Base-by-base conservation (phyloP, 2,113 vertebrate genomes). In the Eptesicus fuscus region DNA sequence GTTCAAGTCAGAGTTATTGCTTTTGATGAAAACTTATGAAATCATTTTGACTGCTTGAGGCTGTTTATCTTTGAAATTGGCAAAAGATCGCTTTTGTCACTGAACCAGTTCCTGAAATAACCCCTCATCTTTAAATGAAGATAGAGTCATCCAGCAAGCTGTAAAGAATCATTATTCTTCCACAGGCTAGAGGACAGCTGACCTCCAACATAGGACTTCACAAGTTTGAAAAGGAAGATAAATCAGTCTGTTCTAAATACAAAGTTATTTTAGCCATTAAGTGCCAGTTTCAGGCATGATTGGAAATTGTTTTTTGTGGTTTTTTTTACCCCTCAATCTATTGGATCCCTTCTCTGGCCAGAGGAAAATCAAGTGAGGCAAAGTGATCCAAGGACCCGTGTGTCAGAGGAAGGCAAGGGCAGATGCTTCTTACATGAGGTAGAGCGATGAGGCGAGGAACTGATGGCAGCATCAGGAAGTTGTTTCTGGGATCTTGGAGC, bases 1-100 rank as follows among this genome's bases (percentile, higher is more conserved):
- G 13, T 70, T 59, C 51, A 73, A 70, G 71, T 70, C 59, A 86
- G 37, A 73, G 47, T 94, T 82, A 69, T 28, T 91, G 71, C 32
- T 73, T 71, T 94, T 63, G 70, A 83, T 88, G 51, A 82, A 90
- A 92, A 71, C 49, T 85, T 90, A 61, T 44, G 37, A 91, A 90
- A 88, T 96, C 20, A 90, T 92, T 93, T 90, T 88, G 59, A 90
- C 67, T 90, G 74, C 51, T 84, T 51, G 40, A 92, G 28, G 32
- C 25, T 59, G 65, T 96, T 85, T 95, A 94, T 96, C 88, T 92
- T 94, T 88, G 32, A 94, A 84, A 90, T 37, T 93, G 71, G 40
- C 83, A 53, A 83, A 95, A 94, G 44, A 53, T 96, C 53, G 44
- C 61, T 94, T 92, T 92, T 80, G 91, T 92, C 85, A 95, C 40